A percentile compares a stretch with the other conserved stretches of the same genome.
Conservation (phyloP, 2,797 vertebrate species). For the Catamblyrhynchus diadema region DNA sequence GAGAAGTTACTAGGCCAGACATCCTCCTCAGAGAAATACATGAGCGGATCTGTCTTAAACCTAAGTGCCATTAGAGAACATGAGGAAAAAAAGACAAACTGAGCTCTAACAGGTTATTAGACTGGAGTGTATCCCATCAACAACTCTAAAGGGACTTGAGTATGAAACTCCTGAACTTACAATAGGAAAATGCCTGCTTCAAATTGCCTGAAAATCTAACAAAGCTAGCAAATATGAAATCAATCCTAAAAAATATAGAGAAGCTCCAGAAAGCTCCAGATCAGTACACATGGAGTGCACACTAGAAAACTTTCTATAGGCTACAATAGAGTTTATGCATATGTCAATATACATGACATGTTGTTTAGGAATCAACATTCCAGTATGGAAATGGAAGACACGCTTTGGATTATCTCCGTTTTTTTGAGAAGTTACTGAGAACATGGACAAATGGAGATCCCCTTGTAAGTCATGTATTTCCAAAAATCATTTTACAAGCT, state of each 20-base stretch:
- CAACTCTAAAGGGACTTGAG: neutral
- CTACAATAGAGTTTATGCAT: neutral
- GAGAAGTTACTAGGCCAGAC: neutral
- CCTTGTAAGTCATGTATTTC: neutral
- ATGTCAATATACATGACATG: neutral
- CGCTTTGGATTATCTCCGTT: rapidly evolving
- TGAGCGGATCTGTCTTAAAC: neutral
- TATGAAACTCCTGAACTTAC: neutral
- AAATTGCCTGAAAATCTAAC: neutral
- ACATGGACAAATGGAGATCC: neutral
- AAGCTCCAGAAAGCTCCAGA: neutral
- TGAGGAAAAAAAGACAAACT: neutral
- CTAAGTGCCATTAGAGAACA: neutral
- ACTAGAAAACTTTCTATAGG: neutral
- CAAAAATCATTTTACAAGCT: neutral
- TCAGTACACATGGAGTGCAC: neutral
- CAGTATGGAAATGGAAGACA: neutral
- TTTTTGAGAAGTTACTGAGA: neutral
- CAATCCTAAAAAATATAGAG: neutral
- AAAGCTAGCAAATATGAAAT: neutral
- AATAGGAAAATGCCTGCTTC: neutral
- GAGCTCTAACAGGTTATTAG: neutral
- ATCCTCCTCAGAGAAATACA: neutral
- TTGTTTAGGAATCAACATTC: neutral
- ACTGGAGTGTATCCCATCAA: neutral